Conservation (phyloP, 2,888 invertebrate species). For the Cabera pusaria region DNA sequence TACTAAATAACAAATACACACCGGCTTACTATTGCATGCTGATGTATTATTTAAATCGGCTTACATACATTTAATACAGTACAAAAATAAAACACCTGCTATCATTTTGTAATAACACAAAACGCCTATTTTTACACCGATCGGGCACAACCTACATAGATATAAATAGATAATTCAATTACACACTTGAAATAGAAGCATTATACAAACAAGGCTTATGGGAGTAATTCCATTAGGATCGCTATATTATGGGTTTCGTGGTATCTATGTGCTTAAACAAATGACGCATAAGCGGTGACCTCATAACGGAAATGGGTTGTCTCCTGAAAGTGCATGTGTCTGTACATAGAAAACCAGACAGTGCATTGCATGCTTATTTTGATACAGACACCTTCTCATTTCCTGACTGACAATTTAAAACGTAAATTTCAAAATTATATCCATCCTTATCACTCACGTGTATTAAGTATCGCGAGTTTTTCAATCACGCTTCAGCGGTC, state of each 20-base stretch:
- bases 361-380: constrained; percentile 69
- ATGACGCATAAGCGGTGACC: not conserved
- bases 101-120: too few relatives aligned
- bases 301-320: constrained; percentile 5
- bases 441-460: constrained; percentile 50
- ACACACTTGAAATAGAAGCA: constrained; percentile 9
- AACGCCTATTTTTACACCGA: constrained; percentile 1
- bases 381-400: constrained; percentile 66
- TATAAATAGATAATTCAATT: constrained; percentile 10
- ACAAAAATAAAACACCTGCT: too few relatives aligned
- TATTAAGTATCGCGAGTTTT: constrained; percentile 54
- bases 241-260: not conserved
- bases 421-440: constrained; percentile 33
- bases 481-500: constrained; percentile 46
- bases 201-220: constrained; percentile 9
- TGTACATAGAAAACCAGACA: constrained; percentile 45
- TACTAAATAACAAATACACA: too few relatives aligned
- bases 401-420: constrained; percentile 43
- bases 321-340: constrained; percentile 13
- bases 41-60: too few relatives aligned
- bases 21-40: too few relatives aligned
- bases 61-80: too few relatives aligned
- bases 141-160: constrained; percentile 5
- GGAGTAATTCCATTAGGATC: constrained; percentile 10
- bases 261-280: not conserved